Evolutionary conservation across 2,797 vertebrate genomes (phyloP), one percentile per base, ranked within the genome.

Genomic region (Epinephelus awoara): DNA sequence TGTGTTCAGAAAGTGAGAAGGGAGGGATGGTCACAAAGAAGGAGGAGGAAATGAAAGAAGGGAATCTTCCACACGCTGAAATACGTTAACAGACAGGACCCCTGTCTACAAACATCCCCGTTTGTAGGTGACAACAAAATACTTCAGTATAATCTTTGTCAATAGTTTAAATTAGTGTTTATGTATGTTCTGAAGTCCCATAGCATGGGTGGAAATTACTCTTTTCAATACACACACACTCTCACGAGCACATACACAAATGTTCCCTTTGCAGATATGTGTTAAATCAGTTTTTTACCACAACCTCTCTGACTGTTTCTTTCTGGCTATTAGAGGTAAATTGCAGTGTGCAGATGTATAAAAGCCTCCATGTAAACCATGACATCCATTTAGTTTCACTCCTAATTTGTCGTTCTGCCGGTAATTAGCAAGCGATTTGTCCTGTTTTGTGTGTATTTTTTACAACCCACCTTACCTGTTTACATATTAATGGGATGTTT

Each of bases 361-460:
- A 92, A 86, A 85, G 82, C 85, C 51, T 82, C 76, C 54, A 46
- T 61, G 77, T 82, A 86, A 86, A 88, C 80, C 70, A 25, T 78
- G 80, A 69, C 78, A 89, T 86, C 83, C 84, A 92, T 90, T 93
- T 91, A 91, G 84, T 73, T 72, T 81, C 82, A 72, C 70, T 77
- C 83, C 76, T 94, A 89, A 93, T 92, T 92, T 89, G 80, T 73
- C 77, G 25, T 86, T 85, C 85, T 85, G 85, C 65, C 67, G 46
- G 83, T 91, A 89, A 91, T 93, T 93, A 92, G 82, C 86, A 74
- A 79, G 83, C 84, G 83, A 91, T 91, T 90, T 82, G 70, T 86
- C 76, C 82, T 75, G 68, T 76, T 85, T 62, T 58, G 50, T 63
- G 42, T 78, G 46, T 84, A 69, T 88, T 82, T 77, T 46, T 83